phyloP scores from a whole-genome alignment of 2,113 vertebrate genomes.

The Camarhynchus parvulus region DNA sequence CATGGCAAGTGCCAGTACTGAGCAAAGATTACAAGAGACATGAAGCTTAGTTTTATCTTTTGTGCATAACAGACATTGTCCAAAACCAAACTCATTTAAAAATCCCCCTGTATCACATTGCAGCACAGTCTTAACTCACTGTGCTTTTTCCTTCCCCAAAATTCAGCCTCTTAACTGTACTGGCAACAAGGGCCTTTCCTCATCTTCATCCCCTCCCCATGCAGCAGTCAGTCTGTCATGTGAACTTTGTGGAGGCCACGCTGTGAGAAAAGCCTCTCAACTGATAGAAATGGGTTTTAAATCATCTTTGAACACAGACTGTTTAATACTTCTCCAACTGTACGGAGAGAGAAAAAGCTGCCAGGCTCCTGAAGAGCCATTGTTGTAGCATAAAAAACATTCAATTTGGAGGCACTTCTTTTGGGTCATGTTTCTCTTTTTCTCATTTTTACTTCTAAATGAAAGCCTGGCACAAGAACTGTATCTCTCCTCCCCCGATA shows the following conservation, averaged over 20 bases:
- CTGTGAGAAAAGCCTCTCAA: not conserved
- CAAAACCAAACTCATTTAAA: not conserved
- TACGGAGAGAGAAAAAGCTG: not conserved
- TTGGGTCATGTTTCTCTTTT: not conserved
- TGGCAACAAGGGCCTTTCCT: not conserved
- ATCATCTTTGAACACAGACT: constrained; percentile 30
- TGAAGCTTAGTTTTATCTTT: not conserved
- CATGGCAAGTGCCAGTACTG: not conserved
- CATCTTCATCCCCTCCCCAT: not conserved
- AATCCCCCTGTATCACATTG: not conserved
- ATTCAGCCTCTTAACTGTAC: not conserved
- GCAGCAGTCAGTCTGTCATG: not conserved
- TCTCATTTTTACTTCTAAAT: constrained; percentile 24
- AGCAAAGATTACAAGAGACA: not conserved
- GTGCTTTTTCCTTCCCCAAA: not conserved
- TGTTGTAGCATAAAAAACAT: constrained; percentile 16
- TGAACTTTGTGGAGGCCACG: not conserved
- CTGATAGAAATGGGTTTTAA: constrained; percentile 21
- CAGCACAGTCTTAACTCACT: not conserved
- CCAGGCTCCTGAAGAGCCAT: constrained; percentile 17
- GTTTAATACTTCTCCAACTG: not conserved
- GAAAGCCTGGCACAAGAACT: not conserved
- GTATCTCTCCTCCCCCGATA: not conserved
- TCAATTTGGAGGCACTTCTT: constrained; percentile 10
- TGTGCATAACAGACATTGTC: not conserved